Evolutionary conservation across 2,113 vertebrate species (phyloP), one percentile per base, ranked within the genome.

Genomic region (Danionella cerebrum): DNA sequence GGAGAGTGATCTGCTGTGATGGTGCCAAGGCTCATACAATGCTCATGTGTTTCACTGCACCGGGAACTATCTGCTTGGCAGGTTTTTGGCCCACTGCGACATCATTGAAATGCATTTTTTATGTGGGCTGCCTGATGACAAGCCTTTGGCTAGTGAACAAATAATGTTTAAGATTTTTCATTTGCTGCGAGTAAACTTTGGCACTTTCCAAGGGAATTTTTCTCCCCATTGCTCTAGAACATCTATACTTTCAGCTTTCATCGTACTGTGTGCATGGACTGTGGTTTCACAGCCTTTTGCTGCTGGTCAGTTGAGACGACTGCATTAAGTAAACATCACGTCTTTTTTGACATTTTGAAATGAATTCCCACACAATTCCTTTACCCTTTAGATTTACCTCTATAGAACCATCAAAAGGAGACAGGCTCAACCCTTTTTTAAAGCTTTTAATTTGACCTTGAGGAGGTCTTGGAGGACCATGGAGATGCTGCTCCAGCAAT

Each of bases 81-180:
- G 73, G 41, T 78, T 82, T 83, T 80, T 84, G 81, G 81, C 74
- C 65, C n/a, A 51, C 11, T 64, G 69, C 69, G 51, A 83, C 76
- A 63, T 81, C 74, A 83, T 70, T 80, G 74, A 84, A 79, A 74
- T 78, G 75, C 76, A 35, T 82, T 82, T 84, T 78, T 79, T 71
- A 53, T 65, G 74, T 73, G 60, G 78, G 83, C 83, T 79, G 80
- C 80, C 80, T 79, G 80, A 76, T 67, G 81, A 86, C 78, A 84
- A 74, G 74, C 31, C 18, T 24, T 80, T 86, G 87, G 83, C 85
- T 47, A 42, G 13, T 0, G 71, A 83, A 79, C 81, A 81, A 80
- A 80, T 80, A 45, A 57, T 12, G 19, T 73, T 79, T 79, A 51
- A 79, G 69, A 71, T 47, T 33, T 79, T 79, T 76, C 70, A 68